Evolutionary conservation across 2,113 vertebrate species (phyloP).

Genomic region (Oxyura jamaicensis): DNA sequence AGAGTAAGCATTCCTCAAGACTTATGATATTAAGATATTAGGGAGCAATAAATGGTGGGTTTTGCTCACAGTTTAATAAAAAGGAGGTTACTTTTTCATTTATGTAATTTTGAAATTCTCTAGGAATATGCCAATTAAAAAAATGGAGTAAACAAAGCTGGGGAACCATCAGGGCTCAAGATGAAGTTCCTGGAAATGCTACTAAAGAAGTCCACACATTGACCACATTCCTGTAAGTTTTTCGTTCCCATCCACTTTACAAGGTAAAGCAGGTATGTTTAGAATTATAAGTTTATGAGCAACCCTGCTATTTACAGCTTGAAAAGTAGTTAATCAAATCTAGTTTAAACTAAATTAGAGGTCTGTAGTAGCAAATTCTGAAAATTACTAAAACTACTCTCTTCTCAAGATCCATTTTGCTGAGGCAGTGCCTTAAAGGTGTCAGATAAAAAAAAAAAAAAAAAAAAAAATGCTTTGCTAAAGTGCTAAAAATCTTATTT

Average conservation of each 20-base stretch:
- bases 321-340: not conserved
- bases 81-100: not conserved
- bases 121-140: not conserved
- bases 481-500: constrained; percentile 12
- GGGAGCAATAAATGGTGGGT: not conserved
- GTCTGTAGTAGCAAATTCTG: not conserved
- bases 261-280: not conserved
- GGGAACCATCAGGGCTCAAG: not conserved
- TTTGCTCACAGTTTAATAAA: not conserved
- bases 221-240: not conserved
- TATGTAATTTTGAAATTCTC: not conserved
- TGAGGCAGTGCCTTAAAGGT: constrained; percentile 2
- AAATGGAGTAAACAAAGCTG: not conserved
- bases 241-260: not conserved
- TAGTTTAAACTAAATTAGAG: constrained; percentile 5
- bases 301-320: constrained; percentile 5
- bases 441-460: not conserved
- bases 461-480: not conserved
- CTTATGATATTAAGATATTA: not conserved
- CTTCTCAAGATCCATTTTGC: not conserved
- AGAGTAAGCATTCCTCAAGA: not conserved
- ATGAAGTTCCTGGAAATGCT: not conserved
- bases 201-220: not conserved
- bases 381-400: not conserved
- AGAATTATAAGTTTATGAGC: not conserved